Conservation (phyloP, 2,888 invertebrate species). For the Koerneria pararmatus region DNA sequence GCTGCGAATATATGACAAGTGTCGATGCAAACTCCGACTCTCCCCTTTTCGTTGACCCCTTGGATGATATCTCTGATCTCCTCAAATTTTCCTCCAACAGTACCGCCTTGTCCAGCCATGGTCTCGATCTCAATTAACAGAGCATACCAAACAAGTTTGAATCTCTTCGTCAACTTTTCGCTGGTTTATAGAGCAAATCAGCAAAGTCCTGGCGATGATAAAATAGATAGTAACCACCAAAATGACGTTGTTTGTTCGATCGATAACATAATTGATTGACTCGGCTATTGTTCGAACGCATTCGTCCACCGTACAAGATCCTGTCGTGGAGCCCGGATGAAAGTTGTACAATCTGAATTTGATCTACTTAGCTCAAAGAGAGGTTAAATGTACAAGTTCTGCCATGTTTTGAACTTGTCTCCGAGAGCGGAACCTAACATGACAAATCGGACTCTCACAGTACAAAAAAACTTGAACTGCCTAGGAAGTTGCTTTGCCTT, state of each 20-base stretch:
- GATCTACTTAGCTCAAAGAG: no score
- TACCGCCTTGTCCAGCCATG: conserved; percentile 61
- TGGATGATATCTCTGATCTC: conserved; percentile 61
- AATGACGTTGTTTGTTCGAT: conserved; percentile 36
- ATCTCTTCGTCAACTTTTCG: not conserved
- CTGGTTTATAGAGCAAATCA: not conserved
- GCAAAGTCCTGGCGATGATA: no score
- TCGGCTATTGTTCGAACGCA: conserved; percentile 60
- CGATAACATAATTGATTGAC: conserved; percentile 60
- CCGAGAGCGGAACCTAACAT: no score
- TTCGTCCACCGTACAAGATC: conserved; percentile 53
- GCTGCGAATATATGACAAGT: conserved; percentile 58
- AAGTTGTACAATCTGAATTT: conserved; percentile 64
- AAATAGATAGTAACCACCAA: conserved; percentile 28
- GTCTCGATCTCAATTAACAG: conserved; percentile 59
- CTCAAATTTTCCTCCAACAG: conserved; percentile 62
- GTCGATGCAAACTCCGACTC: conserved; percentile 63
- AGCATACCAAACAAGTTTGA: conserved; percentile 40
- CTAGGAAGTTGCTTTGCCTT: no score
- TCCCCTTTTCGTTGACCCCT: conserved; percentile 45
- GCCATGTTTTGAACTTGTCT: no score
- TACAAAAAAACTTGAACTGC: no score
- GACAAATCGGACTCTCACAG: no score
- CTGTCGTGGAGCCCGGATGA: conserved; percentile 63
- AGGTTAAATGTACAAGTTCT: no score